A percentile compares a stretch with the other conserved stretches of the same genome.
Conservation (phyloP, 2,888 invertebrate species). For the Rhorus exstirpatorius region DNA sequence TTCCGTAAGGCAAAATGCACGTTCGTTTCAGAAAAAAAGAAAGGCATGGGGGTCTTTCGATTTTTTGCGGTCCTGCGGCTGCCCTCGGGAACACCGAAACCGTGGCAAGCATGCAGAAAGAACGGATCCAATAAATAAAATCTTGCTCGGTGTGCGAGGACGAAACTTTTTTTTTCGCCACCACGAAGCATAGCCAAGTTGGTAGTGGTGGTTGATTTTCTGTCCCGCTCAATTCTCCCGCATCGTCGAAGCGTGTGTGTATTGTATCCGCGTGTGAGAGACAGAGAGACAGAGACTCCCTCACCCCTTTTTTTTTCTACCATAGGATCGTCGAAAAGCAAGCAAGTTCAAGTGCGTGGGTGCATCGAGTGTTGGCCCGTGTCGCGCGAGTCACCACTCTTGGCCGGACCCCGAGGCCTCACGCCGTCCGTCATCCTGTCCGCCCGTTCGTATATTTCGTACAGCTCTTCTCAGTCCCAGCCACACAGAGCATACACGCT, state of each 20-base stretch:
- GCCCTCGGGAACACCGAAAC: slow-evolving; percentile 64
- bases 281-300: slow-evolving; percentile 35
- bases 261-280: slow-evolving; percentile 1
- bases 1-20: slow-evolving; percentile 50
- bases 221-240: slow-evolving; percentile 51
- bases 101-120: slow-evolving; percentile 72
- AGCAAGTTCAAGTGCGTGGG: slow-evolving; percentile 80
- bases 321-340: slow-evolving; percentile 57
- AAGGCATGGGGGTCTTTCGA: slow-evolving; percentile 66
- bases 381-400: slow-evolving; percentile 84
- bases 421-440: slow-evolving; percentile 84
- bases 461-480: slow-evolving; percentile 59
- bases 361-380: slow-evolving; percentile 79
- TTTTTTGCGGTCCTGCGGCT: slow-evolving; percentile 71
- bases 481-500: slow-evolving; percentile 50
- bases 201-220: slow-evolving; percentile 43
- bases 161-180: slow-evolving; percentile 64
- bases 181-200: slow-evolving; percentile 67
- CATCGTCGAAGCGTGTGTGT: slow-evolving; percentile 27
- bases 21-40: slow-evolving; percentile 63
- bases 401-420: slow-evolving; percentile 82
- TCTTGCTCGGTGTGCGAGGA: slow-evolving; percentile 74
- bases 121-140: slow-evolving; percentile 80
- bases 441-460: slow-evolving; percentile 83
- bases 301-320: slow-evolving; percentile 43